These are phyloP conservation scores for Caenorhabditis sp. DNA, from an alignment of 2,888 invertebrate species.

Conservation along the genomic window DNA sequence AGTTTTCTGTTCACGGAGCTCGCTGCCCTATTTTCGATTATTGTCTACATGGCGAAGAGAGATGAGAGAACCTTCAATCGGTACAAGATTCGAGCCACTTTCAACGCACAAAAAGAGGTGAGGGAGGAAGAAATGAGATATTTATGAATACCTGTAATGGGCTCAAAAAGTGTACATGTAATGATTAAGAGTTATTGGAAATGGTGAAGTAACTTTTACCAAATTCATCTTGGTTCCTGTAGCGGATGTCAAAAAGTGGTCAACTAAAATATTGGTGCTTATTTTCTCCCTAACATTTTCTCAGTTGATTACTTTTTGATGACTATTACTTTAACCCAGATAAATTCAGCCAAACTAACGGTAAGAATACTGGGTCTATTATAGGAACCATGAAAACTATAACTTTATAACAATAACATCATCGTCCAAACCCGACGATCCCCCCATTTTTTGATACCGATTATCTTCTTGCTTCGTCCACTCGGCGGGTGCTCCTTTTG, in stretches of 20 bases:
- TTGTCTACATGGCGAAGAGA: slow-evolving; percentile 83
- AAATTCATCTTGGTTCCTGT: too few relatives aligned
- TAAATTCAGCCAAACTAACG: too few relatives aligned
- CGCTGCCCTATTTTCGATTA: slow-evolving; percentile 80
- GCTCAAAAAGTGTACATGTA: too few relatives aligned
- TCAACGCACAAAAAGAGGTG: slow-evolving; percentile 58
- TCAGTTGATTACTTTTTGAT: too few relatives aligned
- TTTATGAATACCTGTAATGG: too few relatives aligned
- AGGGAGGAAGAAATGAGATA: too few relatives aligned
- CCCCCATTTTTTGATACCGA: not conserved
- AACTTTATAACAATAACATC: slow-evolving; percentile 41
- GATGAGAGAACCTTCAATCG: slow-evolving; percentile 83
- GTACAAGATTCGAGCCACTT: slow-evolving; percentile 77
- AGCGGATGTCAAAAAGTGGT: not conserved
- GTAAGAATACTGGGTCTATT: too few relatives aligned
- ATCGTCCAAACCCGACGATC: not conserved
- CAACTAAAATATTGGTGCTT: too few relatives aligned
- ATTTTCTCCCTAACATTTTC: too few relatives aligned
- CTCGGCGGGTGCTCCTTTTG: slow-evolving; percentile 57
- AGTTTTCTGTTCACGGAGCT: slow-evolving; percentile 81
- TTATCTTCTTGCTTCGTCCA: slow-evolving; percentile 50
- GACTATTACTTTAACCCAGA: too few relatives aligned
- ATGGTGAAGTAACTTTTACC: too few relatives aligned
- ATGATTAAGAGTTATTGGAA: too few relatives aligned
- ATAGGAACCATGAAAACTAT: not conserved